Percentiles rank a stretch among this genome's conserved stretches.
These are phyloP conservation scores for Tenebrosternarchus preto DNA, from an alignment of 2,113 vertebrate species.

Conservation along the genomic window DNA sequence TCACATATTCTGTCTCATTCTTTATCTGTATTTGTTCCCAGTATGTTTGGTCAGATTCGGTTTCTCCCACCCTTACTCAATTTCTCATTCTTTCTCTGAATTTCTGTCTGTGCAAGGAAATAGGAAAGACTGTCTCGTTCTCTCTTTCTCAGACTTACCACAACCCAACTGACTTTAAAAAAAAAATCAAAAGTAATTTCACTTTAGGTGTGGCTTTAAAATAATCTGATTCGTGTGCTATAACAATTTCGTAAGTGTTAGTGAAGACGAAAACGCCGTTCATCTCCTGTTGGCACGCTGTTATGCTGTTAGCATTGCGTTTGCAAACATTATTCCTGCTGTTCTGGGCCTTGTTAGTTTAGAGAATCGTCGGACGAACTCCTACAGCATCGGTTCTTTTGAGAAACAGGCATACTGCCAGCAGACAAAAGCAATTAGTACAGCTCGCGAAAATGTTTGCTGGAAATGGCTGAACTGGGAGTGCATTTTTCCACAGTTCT, in stretches of 20 bases:
- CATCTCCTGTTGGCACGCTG: neutral
- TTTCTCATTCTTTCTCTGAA: too few species aligned
- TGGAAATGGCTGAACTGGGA: conserved; percentile 35
- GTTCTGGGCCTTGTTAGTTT: conserved; percentile 30
- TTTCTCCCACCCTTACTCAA: too few species aligned
- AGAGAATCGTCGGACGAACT: conserved; percentile 8
- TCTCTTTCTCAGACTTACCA: too few species aligned
- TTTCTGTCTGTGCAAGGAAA: too few species aligned
- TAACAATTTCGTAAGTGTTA: neutral
- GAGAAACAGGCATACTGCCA: conserved; percentile 8
- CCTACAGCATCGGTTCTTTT: conserved; percentile 10
- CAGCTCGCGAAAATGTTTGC: conserved; percentile 36
- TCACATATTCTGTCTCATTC: neutral
- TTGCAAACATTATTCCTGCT: conserved; percentile 1
- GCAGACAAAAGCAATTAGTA: conserved; percentile 39
- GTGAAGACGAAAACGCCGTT: neutral
- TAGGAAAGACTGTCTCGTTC: too few species aligned
- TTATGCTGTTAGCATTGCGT: conserved; percentile 3
- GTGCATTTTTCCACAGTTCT: neutral
- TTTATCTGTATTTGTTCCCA: conserved; percentile 3
- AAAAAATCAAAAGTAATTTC: too few species aligned
- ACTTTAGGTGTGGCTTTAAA: too few species aligned
- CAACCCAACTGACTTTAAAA: too few species aligned
- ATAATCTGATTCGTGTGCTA: too few species aligned
- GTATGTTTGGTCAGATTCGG: neutral